Evolutionary conservation across 2,888 invertebrate species (phyloP), one percentile per base, ranked within the genome.

Genomic region (Tiphia femorata): DNA sequence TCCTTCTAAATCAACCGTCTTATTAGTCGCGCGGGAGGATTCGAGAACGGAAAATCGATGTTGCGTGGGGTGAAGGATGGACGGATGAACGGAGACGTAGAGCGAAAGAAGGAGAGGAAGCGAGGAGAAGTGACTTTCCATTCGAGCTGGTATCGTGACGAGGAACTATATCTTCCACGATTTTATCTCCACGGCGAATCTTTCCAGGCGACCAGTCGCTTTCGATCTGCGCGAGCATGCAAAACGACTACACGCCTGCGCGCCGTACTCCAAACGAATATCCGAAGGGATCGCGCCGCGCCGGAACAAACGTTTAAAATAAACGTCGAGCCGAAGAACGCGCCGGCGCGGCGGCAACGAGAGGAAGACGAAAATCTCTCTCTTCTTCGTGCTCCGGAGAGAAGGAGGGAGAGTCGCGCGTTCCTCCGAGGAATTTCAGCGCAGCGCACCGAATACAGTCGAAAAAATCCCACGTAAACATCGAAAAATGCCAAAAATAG

Each of bases 121-220:
- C 12, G 7, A 5, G 8, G 33, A 14, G 12, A 52, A 65, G 33
- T 37, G 42, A 56, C 62, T 66, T 67, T 67, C 62, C 58, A 56
- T 54, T 59, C 49, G 30, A 33, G 29, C 51, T 33, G 29, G 33
- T 33, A 44, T 68, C 68, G 62, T 68, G 68, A 68, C 68, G 62
- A 64, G 60, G 60, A 68, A 65, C 60, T 50, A 44, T 68, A 68
- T 68, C 68, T 68, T 60, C 51, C 52, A 38, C 55, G 64, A 70
- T 64, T 62, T 60, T 62, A 70, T 70, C 69, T 55, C 25, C 3
- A 33, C 38, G 58, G 12, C 47, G 60, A 48, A 70, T 70, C 70
- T 70, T 69, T 69, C 66, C 70, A 48, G 47, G 67, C 70, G 56
- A 70, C 56, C 62, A 64, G 58, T 50, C 58, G 64, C 66, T 66